Evolutionary conservation across 2,113 vertebrate species (phyloP).

Genomic region (Pyrgilauda ruficollis): DNA sequence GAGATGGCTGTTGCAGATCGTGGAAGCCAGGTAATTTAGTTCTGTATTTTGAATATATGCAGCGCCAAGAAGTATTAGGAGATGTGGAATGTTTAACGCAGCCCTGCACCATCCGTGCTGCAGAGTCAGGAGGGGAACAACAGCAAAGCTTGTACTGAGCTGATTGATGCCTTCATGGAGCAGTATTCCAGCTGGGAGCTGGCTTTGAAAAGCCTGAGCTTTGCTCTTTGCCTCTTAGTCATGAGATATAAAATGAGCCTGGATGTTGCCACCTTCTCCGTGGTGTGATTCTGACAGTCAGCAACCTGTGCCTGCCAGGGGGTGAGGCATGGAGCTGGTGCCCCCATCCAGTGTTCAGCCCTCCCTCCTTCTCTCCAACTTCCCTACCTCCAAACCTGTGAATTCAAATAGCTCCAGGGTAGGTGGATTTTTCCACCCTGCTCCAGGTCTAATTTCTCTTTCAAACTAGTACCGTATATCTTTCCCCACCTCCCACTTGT

Average conservation of each 20-base stretch:
- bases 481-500: slow-evolving; percentile 61
- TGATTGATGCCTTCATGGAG: background rate
- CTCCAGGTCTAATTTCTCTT: slow-evolving; percentile 70
- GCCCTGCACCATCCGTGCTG: background rate
- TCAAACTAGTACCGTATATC: slow-evolving; percentile 63
- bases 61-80: slow-evolving; percentile 44
- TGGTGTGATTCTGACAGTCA: background rate
- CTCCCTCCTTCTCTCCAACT: background rate
- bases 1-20: slow-evolving; percentile 63
- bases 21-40: slow-evolving; percentile 64
- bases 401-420: slow-evolving; percentile 57
- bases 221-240: background rate
- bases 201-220: background rate
- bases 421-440: slow-evolving; percentile 52
- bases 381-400: background rate
- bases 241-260: background rate
- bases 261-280: background rate
- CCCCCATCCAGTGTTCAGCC: background rate
- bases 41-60: slow-evolving; percentile 34
- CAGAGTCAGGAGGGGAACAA: background rate
- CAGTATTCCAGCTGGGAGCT: background rate
- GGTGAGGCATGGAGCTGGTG: background rate
- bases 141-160: background rate
- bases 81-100: slow-evolving; percentile 44
- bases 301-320: background rate